Conservation (phyloP, 92 coral and sea anemone genomes). For the Virgularia gustaviana region DNA sequence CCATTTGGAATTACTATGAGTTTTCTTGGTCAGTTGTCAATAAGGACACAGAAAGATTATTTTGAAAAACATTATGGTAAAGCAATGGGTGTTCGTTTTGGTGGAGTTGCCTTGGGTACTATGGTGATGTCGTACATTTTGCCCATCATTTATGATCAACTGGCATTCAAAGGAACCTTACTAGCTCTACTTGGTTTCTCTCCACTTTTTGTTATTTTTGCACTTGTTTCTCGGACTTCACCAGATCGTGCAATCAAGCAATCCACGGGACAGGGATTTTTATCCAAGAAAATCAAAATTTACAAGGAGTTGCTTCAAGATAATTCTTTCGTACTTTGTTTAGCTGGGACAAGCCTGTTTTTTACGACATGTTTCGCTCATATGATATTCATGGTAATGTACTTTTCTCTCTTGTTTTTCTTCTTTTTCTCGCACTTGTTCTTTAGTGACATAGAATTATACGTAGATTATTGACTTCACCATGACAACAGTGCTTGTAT, state of each 20-base stretch:
- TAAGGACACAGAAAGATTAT: conserved; percentile 1
- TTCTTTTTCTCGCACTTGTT: background rate
- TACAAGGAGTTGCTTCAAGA: conserved; percentile 7
- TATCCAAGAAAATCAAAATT: too few species aligned
- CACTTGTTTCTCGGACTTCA: background rate
- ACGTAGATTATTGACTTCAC: too few species aligned
- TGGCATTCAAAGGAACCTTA: background rate
- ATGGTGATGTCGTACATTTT: conserved; percentile 3
- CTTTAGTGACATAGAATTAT: background rate
- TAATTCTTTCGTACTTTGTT: conserved; percentile 5
- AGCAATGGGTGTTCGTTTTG: conserved; percentile 4
- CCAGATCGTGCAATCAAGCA: background rate
- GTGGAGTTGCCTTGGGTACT: background rate
- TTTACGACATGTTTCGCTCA: too few species aligned
- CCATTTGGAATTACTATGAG: conserved; percentile 9
- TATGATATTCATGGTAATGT: too few species aligned
- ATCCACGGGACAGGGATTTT: conserved; percentile 2
- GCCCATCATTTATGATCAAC: background rate
- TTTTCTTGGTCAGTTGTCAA: background rate
- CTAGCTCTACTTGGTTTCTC: background rate
- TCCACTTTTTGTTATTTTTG: background rate
- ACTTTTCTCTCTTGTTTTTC: background rate
- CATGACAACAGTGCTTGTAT: too few species aligned
- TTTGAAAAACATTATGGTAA: conserved; percentile 11
- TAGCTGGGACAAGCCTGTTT: background rate